Conservation (phyloP, 2,113 vertebrate genomes). For the Pelmatolapia mariae region DNA sequence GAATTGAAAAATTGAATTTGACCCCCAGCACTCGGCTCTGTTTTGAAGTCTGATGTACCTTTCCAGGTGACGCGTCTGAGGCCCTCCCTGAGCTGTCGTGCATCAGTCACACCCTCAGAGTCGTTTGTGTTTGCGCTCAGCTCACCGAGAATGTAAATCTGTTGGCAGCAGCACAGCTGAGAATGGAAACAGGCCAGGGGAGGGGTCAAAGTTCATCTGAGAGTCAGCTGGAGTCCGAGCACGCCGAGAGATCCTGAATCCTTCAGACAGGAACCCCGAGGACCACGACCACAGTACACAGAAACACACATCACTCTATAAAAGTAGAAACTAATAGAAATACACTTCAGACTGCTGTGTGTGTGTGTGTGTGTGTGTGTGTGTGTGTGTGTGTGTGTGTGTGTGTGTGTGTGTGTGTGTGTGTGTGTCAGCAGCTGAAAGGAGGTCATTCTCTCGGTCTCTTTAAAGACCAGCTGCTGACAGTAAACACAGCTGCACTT, state of each 20-base stretch:
- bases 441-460: neutral
- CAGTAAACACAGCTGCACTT: neutral
- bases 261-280: neutral
- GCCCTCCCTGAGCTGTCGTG: neutral
- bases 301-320: neutral
- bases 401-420: no score
- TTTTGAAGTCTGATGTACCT: neutral
- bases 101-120: neutral
- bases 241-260: neutral
- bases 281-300: neutral
- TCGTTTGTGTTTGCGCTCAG: neutral
- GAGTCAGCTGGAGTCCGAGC: neutral
- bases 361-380: neutral
- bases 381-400: neutral
- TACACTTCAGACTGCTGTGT: neutral
- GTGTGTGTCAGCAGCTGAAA: neutral
- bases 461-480: neutral
- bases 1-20: no score
- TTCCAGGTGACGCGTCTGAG: neutral
- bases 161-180: neutral
- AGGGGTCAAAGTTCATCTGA: neutral
- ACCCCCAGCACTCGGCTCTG: neutral
- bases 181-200: neutral
- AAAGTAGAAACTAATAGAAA: neutral
- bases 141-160: neutral